A percentile compares a stretch with the other conserved stretches of the same genome.
Evolutionary conservation across 2,888 invertebrate genomes (phyloP).

Genomic region (Invenusta paracnida): DNA sequence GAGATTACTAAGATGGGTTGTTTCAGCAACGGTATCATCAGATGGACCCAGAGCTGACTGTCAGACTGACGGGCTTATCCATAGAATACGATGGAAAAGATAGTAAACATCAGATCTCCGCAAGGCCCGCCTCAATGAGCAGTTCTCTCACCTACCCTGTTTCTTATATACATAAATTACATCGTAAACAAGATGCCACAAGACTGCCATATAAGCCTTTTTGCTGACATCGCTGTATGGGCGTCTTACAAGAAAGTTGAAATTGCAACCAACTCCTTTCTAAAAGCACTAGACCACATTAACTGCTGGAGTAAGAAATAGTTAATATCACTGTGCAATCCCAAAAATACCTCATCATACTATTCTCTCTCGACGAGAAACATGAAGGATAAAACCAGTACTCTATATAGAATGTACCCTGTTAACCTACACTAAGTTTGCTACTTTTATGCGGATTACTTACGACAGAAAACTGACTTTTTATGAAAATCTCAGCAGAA

Average conservation of each 20-base stretch:
- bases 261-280: not conserved
- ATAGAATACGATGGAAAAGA: not conserved
- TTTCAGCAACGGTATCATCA: not conserved
- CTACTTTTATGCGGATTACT: not conserved
- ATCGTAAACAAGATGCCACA: not conserved
- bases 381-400: not conserved
- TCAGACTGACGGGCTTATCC: not conserved
- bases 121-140: not conserved
- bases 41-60: not conserved
- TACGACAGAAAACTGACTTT: not conserved
- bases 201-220: not conserved
- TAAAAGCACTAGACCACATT: not conserved
- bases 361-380: not conserved
- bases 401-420: not conserved
- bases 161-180: slow-evolving; percentile 9
- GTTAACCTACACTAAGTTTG: not conserved
- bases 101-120: not conserved
- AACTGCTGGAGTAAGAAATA: not conserved
- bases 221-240: not conserved
- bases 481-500: not conserved
- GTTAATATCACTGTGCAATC: not conserved
- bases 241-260: not conserved
- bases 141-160: not conserved
- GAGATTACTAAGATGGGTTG: not conserved
- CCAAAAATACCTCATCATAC: not conserved